phyloP scores from a whole-genome alignment of 2,113 vertebrate genomes.

The Catagonus wagneri region DNA sequence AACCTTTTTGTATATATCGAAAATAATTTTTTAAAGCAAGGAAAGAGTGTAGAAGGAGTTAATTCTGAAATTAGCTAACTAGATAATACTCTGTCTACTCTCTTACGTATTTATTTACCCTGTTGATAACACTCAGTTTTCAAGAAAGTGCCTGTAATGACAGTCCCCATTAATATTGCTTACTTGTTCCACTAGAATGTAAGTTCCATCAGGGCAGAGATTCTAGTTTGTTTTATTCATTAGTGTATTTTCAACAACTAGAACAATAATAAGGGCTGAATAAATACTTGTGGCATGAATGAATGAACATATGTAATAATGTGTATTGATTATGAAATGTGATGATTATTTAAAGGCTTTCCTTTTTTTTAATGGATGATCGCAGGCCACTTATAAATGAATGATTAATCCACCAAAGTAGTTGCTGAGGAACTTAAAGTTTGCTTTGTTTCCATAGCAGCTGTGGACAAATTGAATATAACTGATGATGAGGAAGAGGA shows the following conservation, averaged over 20 bases:
- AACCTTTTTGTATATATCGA: not conserved
- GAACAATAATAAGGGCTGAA: not conserved
- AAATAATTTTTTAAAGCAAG: slow-evolving; percentile 26
- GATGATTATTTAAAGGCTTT: not conserved
- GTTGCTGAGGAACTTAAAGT: slow-evolving; percentile 70
- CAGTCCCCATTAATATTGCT: not conserved
- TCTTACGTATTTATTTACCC: not conserved
- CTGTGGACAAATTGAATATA: slow-evolving; percentile 88
- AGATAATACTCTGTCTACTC: not conserved
- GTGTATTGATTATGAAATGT: slow-evolving; percentile 50
- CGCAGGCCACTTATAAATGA: slow-evolving; percentile 50
- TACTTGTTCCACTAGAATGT: not conserved
- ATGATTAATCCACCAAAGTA: slow-evolving; percentile 49
- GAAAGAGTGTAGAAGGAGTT: not conserved
- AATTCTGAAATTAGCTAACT: slow-evolving; percentile 13
- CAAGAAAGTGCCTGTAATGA: not conserved
- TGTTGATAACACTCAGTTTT: not conserved
- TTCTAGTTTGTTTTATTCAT: not conserved
- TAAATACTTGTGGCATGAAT: slow-evolving; percentile 2
- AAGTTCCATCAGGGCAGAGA: not conserved
- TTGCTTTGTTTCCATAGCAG: slow-evolving; percentile 82
- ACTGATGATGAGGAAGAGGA: slow-evolving; percentile 90
- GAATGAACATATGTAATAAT: not conserved
- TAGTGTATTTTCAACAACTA: not conserved
- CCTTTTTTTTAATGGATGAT: slow-evolving; percentile 30